A percentile compares a stretch with the other conserved stretches of the same genome.
Conservation (phyloP, 2,888 invertebrate species). For the Bhutanitis thaidina region DNA sequence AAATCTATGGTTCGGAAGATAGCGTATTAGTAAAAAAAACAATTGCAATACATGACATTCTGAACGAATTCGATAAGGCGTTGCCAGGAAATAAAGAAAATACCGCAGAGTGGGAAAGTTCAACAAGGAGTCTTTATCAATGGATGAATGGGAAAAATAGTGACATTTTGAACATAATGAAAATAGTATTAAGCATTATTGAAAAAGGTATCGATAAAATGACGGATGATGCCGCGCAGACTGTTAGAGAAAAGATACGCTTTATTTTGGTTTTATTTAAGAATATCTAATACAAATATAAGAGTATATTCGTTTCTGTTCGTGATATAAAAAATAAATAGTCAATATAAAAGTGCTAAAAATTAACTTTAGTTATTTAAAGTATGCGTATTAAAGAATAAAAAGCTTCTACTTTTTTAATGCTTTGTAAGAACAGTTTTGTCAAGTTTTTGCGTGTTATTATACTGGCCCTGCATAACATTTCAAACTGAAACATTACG, state of each 20-base stretch:
- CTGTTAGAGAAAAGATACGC: constrained; percentile 9
- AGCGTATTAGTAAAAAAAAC: constrained; percentile 31
- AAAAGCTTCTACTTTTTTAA: too few species aligned
- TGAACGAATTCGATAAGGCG: constrained; percentile 27
- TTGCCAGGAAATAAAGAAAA: constrained; percentile 9
- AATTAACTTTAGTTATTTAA: too few species aligned
- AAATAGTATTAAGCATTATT: constrained; percentile 1
- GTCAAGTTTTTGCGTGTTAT: too few species aligned
- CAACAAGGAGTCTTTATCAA: not conserved
- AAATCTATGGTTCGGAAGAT: constrained; percentile 16
- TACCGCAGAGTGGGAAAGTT: constrained; percentile 4
- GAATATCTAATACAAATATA: too few species aligned
- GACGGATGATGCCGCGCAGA: not conserved
- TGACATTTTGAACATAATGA: not conserved
- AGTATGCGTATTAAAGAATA: too few species aligned
- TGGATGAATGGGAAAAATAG: not conserved
- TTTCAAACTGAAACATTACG: too few species aligned
- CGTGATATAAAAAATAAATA: too few species aligned
- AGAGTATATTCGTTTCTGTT: too few species aligned
- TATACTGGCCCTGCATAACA: too few species aligned
- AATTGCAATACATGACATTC: constrained; percentile 35
- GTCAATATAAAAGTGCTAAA: too few species aligned
- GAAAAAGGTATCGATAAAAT: constrained; percentile 8
- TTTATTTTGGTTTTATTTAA: not conserved
- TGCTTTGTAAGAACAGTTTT: too few species aligned